Conservation (phyloP, 2,113 vertebrate genomes). For the Leiothrix lutea region DNA sequence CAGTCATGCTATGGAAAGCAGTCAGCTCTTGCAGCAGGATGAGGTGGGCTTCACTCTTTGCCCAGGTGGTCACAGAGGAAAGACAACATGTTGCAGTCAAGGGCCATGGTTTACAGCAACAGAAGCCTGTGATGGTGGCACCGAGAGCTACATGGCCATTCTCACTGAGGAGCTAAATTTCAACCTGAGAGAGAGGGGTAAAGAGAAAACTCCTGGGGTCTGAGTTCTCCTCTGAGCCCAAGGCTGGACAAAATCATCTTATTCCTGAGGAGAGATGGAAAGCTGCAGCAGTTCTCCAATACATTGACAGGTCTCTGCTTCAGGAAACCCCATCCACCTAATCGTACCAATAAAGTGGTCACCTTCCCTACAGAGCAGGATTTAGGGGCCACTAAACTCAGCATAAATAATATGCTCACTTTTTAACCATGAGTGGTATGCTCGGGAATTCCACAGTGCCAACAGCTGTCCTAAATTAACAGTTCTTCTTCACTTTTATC, state of each 20-base stretch:
- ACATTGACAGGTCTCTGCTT: fast-evolving
- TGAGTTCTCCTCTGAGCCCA: neutral
- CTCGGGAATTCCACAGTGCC: neutral
- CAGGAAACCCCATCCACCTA: neutral
- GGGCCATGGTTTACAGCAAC: too few species aligned
- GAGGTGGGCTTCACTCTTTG: neutral
- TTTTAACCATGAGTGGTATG: neutral
- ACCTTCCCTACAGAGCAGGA: neutral
- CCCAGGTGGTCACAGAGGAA: neutral
- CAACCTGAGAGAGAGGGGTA: fast-evolving
- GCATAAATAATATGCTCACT: neutral
- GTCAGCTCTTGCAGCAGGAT: neutral
- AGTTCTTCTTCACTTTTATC: neutral
- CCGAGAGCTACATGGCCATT: fast-evolving
- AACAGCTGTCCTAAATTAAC: neutral
- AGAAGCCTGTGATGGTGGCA: neutral
- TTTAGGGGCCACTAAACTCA: neutral
- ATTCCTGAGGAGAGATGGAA: neutral
- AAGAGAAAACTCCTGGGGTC: too few species aligned
- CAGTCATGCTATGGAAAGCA: neutral
- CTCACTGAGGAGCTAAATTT: neutral
- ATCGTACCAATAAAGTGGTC: neutral
- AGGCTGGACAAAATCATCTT: neutral
- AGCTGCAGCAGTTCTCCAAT: neutral
- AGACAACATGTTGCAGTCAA: neutral